Percentiles rank a stretch among this genome's conserved stretches.
phyloP scores from a whole-genome alignment of 2,113 vertebrate genomes.

The Hippoglossus stenolepis region DNA sequence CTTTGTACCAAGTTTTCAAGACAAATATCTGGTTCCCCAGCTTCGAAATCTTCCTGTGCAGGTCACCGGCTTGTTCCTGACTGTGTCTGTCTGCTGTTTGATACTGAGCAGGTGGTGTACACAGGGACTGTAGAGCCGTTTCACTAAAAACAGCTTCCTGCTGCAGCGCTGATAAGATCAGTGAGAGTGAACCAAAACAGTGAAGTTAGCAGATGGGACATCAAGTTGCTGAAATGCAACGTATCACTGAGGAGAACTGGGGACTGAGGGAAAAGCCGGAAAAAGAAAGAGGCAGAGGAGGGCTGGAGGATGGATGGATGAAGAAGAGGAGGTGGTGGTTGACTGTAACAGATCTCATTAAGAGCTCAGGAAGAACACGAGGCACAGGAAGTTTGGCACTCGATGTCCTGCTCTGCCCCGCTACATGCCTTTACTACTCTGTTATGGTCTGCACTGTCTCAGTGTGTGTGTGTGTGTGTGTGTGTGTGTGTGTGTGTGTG shows the following conservation, averaged over 20 bases:
- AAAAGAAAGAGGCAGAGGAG: background rate
- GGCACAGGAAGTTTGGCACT: slow-evolving; percentile 59
- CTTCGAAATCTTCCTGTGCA: background rate
- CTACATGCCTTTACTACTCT: slow-evolving; percentile 55
- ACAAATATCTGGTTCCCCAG: background rate
- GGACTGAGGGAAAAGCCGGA: background rate
- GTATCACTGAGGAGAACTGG: background rate
- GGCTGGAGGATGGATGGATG: slow-evolving; percentile 9
- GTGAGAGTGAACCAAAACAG: background rate
- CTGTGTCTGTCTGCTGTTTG: background rate
- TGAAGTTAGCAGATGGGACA: background rate
- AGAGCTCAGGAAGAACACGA: slow-evolving; percentile 57
- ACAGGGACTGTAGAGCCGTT: background rate
- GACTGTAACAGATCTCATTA: slow-evolving; percentile 63
- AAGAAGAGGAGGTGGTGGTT: slow-evolving; percentile 37
- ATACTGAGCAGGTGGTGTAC: background rate
- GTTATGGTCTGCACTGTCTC: slow-evolving; percentile 69
- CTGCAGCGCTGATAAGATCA: background rate
- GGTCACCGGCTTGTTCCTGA: background rate
- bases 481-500: slow-evolving; percentile 36
- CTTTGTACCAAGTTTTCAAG: background rate
- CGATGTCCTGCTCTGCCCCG: slow-evolving; percentile 55
- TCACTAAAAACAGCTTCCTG: background rate
- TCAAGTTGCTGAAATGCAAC: background rate
- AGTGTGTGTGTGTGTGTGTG: slow-evolving; percentile 14